Base-by-base conservation (phyloP, 2,888 invertebrate genomes). In the Pristionchus entomophagus region DNA sequence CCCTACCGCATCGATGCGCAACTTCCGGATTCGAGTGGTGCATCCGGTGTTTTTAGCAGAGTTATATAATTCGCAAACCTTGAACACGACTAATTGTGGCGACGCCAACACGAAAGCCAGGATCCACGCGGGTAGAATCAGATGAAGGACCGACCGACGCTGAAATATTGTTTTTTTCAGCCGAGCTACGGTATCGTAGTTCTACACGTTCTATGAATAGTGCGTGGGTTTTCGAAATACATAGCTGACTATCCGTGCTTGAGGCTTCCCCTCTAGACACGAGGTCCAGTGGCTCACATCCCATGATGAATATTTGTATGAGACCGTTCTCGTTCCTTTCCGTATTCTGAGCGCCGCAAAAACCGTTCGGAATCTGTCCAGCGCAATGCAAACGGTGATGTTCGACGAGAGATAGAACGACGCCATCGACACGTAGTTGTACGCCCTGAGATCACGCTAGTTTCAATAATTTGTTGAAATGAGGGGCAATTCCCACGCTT, bases 311-410 rank as follows among this genome's bases (percentile, higher is more conserved):
- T n/a, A n/a, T n/a, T n/a, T n/a, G n/a, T n/a, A n/a, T n/a, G n/a
- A n/a, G n/a, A 82, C 82, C 53, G 5, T 82, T 19, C 14, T 10
- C 26, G 26, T 38, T 26, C 62, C 83, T 17, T 53, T 59, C 26
- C 45, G 6, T 0, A 90, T 82, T 56, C 90, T 88, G 45, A 88
- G 89, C 2, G 93, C 93, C 32, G 86, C 87, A 14, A 93, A 53
- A 5, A 93, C 93, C 56, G 92, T 93, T 41, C 90, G 80, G n/a
- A 93, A 88, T 32, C 93, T 87, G 84, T 93, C 93, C 22, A 93
- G 65, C 0, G 93, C 92, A 41, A 93, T 92, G 86, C 92, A 92
- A 78, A 93, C 90, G 45, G 92, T 90, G 26, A 93, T 91, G 86
- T 93, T 93, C 0, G 93, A 92, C 26, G 90, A 90, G 82, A 91